Evolutionary conservation across 2,113 vertebrate genomes (phyloP).

Genomic region (Eudyptes chrysolophus): DNA sequence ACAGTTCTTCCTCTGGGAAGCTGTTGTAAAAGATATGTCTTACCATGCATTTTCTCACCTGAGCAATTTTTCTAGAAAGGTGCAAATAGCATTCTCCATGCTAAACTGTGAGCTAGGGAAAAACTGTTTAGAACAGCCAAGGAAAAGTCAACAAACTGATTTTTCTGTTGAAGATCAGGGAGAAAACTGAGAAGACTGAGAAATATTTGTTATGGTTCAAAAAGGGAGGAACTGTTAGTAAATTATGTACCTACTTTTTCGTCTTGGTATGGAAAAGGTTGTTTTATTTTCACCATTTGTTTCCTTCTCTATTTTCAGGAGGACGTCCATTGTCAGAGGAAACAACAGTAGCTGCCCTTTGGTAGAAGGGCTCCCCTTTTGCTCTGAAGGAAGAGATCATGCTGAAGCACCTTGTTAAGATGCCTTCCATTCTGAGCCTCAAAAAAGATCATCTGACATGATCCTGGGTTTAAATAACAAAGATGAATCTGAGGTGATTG

Average conservation of each 20-base stretch:
- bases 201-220: background rate
- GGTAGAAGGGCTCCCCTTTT: background rate
- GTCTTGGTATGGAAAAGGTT: background rate
- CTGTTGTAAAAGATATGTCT: background rate
- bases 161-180: background rate
- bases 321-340: background rate
- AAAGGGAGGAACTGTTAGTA: background rate
- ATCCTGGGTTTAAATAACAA: background rate
- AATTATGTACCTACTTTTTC: background rate
- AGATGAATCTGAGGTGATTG: background rate
- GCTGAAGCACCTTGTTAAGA: background rate
- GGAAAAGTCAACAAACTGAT: background rate
- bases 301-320: slow-evolving; percentile 6
- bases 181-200: background rate
- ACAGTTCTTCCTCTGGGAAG: background rate
- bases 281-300: background rate
- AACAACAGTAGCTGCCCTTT: background rate
- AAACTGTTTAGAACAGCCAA: background rate
- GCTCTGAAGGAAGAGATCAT: background rate
- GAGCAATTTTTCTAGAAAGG: background rate
- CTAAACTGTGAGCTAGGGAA: background rate
- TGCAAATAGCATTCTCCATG: background rate
- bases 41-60: background rate
- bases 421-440: background rate
- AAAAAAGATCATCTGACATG: background rate